Percentiles rank a stretch among this genome's conserved stretches.
Conservation (phyloP, 2,113 vertebrate genomes). For the Empidonax traillii region DNA sequence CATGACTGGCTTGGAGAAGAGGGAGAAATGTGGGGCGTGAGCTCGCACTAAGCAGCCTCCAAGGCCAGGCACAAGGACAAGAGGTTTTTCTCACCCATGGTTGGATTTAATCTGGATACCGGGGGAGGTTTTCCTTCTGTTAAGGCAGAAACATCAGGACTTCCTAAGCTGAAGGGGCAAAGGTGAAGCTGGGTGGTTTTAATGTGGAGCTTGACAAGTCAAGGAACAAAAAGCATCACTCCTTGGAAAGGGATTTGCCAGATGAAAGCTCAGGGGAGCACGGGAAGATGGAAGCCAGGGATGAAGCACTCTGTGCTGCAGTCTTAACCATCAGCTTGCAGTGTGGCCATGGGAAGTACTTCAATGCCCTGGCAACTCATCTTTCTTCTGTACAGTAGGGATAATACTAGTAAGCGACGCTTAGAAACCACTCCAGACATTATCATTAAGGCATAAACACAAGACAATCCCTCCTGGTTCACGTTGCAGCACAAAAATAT, state of each 20-base stretch:
- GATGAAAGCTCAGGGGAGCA: fast-evolving
- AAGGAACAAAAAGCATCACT: fast-evolving
- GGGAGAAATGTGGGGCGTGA: fast-evolving
- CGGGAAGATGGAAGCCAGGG: background rate
- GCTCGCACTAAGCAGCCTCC: background rate
- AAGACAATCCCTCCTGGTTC: fast-evolving
- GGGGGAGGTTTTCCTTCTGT: background rate
- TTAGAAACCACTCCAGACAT: background rate
- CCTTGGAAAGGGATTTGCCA: background rate
- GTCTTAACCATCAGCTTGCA: fast-evolving
- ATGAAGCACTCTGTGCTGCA: fast-evolving
- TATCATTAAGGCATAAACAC: background rate
- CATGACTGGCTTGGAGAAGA: background rate
- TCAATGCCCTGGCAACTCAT: background rate
- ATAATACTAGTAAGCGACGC: background rate
- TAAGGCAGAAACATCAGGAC: background rate
- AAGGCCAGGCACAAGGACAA: background rate
- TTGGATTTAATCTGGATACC: background rate
- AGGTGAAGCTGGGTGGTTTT: background rate
- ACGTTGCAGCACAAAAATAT: fast-evolving
- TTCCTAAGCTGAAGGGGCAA: background rate
- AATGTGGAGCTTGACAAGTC: fast-evolving
- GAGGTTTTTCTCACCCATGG: background rate
- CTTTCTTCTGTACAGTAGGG: background rate
- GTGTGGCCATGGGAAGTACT: background rate